phyloP scores from a whole-genome alignment of 2,113 vertebrate species.

The Aptenodytes patagonicus region DNA sequence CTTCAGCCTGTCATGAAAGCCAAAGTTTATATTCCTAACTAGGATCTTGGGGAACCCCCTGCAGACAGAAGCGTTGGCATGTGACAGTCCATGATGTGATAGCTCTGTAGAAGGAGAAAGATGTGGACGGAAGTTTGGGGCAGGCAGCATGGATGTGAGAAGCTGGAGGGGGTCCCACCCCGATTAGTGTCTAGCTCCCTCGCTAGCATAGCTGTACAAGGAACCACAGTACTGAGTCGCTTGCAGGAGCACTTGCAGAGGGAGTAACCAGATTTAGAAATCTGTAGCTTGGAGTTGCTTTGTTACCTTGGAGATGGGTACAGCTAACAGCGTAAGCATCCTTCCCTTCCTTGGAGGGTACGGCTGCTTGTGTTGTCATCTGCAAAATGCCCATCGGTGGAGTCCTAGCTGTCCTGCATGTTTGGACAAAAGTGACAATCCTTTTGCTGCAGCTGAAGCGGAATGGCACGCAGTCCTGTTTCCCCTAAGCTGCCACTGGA shows the following conservation, averaged over 20 bases:
- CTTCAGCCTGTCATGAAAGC: neutral
- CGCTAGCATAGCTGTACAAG: rapidly evolving
- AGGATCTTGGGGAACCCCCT: neutral
- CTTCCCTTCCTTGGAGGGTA: neutral
- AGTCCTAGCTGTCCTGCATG: neutral
- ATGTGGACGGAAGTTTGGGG: neutral
- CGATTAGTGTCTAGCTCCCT: rapidly evolving
- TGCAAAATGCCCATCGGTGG: rapidly evolving
- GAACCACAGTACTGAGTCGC: rapidly evolving
- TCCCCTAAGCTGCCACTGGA: neutral
- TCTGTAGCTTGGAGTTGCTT: neutral
- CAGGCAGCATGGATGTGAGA: neutral
- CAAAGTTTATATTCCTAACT: rapidly evolving
- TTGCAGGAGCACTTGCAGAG: neutral
- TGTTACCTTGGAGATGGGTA: constrained; percentile 60
- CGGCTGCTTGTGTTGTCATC: neutral
- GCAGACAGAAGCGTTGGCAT: rapidly evolving
- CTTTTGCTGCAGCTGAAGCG: neutral
- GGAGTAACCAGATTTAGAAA: constrained; percentile 23
- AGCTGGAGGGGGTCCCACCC: neutral
- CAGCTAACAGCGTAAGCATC: neutral
- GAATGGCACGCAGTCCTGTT: rapidly evolving
- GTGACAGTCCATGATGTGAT: rapidly evolving
- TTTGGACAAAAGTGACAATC: rapidly evolving
- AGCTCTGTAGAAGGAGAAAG: neutral